phyloP scores from a whole-genome alignment of 1,140 invertebrate species.

The Lanistes nyassanus region DNA sequence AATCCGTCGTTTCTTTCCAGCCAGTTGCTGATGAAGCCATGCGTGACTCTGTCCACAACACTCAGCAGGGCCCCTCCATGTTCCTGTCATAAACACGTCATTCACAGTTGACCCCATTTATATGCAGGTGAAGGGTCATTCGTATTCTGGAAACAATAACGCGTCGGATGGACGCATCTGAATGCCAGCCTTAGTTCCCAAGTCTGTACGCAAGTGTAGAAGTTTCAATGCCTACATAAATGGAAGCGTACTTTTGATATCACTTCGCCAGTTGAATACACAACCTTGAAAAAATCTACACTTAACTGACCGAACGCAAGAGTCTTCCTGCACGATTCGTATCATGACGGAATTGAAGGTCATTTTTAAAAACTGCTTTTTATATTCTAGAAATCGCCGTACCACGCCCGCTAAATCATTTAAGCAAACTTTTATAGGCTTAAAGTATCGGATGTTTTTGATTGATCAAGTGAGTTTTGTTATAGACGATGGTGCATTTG shows the following conservation, averaged over 20 bases:
- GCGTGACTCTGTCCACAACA: neutral
- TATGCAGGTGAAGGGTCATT: neutral
- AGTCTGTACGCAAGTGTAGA: neutral
- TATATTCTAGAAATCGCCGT: neutral
- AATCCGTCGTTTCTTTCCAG: constrained; percentile 20
- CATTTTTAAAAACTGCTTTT: neutral
- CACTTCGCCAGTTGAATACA: neutral
- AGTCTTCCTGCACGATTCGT: too few species aligned
- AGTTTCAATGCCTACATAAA: neutral
- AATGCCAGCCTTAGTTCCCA: neutral
- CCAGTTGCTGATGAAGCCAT: constrained; percentile 17
- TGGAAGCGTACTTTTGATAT: neutral
- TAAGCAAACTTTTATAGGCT: neutral
- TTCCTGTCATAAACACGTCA: neutral
- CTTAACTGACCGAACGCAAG: neutral
- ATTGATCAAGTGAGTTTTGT: neutral
- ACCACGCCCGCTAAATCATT: neutral
- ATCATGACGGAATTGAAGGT: too few species aligned
- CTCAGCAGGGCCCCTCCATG: constrained; percentile 8
- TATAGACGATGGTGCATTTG: neutral
- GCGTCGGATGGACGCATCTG: neutral
- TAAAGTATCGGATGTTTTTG: neutral
- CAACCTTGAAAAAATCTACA: neutral
- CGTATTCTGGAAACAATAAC: neutral
- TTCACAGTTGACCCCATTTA: neutral